These are phyloP conservation scores for Aphelenchoides avenae DNA, from an alignment of 1,140 invertebrate species.

Conservation along the genomic window DNA sequence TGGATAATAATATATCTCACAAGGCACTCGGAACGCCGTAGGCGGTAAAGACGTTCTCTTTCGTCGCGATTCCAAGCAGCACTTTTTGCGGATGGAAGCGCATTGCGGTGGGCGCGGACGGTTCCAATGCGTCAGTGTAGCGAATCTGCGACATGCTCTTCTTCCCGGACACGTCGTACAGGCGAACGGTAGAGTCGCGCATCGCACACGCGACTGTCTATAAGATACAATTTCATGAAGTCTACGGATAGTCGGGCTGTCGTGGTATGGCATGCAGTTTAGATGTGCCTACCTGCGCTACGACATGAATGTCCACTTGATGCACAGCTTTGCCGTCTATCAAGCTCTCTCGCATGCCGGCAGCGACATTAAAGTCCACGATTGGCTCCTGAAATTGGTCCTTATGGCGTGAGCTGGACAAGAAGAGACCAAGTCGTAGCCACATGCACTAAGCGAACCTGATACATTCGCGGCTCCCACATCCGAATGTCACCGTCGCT, in stretches of 20 bases:
- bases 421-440: not conserved
- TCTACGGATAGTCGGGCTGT: constrained; percentile 3
- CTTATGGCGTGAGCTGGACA: too few species aligned
- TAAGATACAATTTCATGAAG: constrained; percentile 15
- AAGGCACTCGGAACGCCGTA: constrained; percentile 12
- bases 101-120: constrained; percentile 15
- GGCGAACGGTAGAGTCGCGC: constrained; percentile 19
- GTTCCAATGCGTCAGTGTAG: constrained; percentile 5
- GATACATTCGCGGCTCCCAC: constrained; percentile 42
- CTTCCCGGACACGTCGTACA: constrained; percentile 41
- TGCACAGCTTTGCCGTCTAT: constrained; percentile 52
- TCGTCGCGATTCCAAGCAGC: constrained; percentile 21
- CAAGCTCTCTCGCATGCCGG: constrained; percentile 17
- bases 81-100: constrained; percentile 25
- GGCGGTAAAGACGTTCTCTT: constrained; percentile 15
- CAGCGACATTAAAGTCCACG: constrained; percentile 45
- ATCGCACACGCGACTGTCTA: constrained; percentile 43
- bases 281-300: constrained; percentile 13
- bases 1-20: not conserved
- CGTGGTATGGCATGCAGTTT: not conserved
- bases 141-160: constrained; percentile 34
- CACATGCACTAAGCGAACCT: constrained; percentile 28
- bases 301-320: constrained; percentile 7
- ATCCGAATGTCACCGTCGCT: constrained; percentile 35
- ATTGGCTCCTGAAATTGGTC: constrained; percentile 35